These are phyloP conservation scores for Tetramorium parvispinum DNA, from an alignment of 1,140 invertebrate genomes.

Conservation along the genomic window DNA sequence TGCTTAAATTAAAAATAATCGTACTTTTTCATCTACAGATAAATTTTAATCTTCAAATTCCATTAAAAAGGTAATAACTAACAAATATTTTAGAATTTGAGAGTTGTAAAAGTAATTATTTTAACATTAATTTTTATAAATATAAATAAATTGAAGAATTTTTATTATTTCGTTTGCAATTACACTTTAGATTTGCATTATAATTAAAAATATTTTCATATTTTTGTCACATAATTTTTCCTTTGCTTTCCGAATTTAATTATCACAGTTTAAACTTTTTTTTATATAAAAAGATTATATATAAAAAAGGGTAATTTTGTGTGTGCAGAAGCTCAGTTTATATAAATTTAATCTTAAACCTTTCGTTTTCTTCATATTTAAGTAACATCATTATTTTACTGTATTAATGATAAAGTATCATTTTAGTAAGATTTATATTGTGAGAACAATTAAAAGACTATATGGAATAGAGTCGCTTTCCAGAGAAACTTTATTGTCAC, in stretches of 20 bases:
- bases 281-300: background rate
- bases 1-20: background rate
- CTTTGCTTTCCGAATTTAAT: background rate
- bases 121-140: too few species aligned
- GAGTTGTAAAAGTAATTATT: too few species aligned
- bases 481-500: conserved; percentile 63
- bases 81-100: background rate
- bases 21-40: background rate
- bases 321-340: background rate
- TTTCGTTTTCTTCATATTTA: background rate
- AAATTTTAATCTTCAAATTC: background rate
- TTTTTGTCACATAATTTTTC: background rate
- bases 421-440: background rate
- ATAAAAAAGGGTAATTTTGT: too few species aligned
- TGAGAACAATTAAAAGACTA: conserved; percentile 13
- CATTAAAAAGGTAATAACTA: background rate
- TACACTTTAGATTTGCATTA: background rate
- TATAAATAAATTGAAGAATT: too few species aligned
- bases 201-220: background rate
- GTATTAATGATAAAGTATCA: background rate
- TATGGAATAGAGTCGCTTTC: conserved; percentile 20
- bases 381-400: background rate
- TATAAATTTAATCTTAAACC: background rate
- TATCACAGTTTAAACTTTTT: background rate
- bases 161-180: too few species aligned